phyloP scores from a whole-genome alignment of 2,113 vertebrate genomes.

The Monopterus albus region DNA sequence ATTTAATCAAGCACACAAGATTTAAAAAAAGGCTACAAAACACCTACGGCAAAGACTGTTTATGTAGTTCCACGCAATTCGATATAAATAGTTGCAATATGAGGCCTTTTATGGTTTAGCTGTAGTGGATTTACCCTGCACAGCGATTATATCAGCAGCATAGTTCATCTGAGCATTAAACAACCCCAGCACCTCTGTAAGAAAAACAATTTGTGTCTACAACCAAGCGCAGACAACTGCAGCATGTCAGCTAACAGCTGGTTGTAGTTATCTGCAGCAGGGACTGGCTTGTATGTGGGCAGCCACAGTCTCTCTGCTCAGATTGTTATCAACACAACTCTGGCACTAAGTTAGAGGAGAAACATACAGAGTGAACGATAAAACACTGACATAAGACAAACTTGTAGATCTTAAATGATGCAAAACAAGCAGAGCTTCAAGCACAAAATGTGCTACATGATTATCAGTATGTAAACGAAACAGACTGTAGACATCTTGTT shows the following conservation, averaged over 20 bases:
- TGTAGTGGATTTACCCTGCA: constrained; percentile 56
- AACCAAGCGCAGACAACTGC: constrained; percentile 24
- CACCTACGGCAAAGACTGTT: constrained; percentile 63
- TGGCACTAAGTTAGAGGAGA: not conserved
- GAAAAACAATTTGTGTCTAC: constrained; percentile 54
- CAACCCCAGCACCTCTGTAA: constrained; percentile 32
- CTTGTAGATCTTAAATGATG: too few relatives aligned
- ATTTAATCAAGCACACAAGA: constrained; percentile 40
- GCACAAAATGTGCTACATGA: not conserved
- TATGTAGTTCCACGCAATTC: constrained; percentile 74
- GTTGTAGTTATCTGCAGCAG: constrained; percentile 4
- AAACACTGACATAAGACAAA: too few relatives aligned
- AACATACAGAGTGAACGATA: not conserved
- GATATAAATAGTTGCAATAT: constrained; percentile 74
- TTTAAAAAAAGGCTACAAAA: constrained; percentile 42
- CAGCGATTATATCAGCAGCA: constrained; percentile 55
- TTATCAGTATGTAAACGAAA: not conserved
- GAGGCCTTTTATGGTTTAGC: constrained; percentile 58
- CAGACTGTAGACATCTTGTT: too few relatives aligned
- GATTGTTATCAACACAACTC: constrained; percentile 30
- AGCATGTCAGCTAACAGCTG: constrained; percentile 4
- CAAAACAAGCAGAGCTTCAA: not conserved
- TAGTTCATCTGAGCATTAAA: constrained; percentile 56
- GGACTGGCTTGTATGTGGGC: not conserved
- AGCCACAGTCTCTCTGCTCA: not conserved